phyloP scores from a whole-genome alignment of 2,888 invertebrate species.

The Timandra comae region DNA sequence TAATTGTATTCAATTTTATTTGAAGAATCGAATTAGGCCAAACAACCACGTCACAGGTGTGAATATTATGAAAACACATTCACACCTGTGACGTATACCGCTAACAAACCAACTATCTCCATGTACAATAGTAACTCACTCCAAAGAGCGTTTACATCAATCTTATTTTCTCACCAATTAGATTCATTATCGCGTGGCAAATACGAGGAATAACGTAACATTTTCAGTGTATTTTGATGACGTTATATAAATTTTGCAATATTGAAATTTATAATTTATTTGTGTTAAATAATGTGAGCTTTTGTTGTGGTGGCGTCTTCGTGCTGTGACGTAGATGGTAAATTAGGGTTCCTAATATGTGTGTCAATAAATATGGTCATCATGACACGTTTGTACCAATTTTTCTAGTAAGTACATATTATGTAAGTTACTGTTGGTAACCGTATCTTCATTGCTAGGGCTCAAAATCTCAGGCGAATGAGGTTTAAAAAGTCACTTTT shows the following conservation, averaged over 20 bases:
- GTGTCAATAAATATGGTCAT: no score
- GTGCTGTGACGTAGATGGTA: conserved; percentile 23
- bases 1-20: no score
- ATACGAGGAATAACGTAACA: conserved; percentile 6
- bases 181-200: conserved; percentile 14
- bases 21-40: not conserved
- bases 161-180: conserved; percentile 18
- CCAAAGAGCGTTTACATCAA: conserved; percentile 8
- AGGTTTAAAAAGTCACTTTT: no score
- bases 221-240: conserved; percentile 11
- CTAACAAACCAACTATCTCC: conserved; percentile 18
- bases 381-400: no score
- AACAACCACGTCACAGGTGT: no score
- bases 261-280: conserved; percentile 25
- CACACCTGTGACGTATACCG: conserved; percentile 10
- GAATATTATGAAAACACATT: conserved; percentile 1
- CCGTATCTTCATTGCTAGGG: no score
- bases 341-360: conserved; percentile 7
- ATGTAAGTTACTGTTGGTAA: no score
- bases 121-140: conserved; percentile 19
- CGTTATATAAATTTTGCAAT: conserved; percentile 22
- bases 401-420: no score
- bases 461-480: no score
- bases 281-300: conserved; percentile 17
- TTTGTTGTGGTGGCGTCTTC: conserved; percentile 21